Evolutionary conservation across 2,888 invertebrate genomes (phyloP), one percentile per base, ranked within the genome.

Genomic region (Byasa hedistus): DNA sequence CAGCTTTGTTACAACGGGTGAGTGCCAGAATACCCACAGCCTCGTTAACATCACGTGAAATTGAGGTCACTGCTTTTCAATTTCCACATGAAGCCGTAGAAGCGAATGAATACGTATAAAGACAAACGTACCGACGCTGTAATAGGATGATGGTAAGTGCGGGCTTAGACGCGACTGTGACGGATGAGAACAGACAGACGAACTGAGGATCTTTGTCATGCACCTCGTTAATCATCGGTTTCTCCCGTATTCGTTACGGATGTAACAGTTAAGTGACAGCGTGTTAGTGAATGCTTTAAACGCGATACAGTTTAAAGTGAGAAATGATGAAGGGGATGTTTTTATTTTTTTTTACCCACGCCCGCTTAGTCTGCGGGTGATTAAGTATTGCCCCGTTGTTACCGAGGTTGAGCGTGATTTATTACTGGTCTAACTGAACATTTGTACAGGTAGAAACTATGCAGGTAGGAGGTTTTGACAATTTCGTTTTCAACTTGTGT

Each of bases 201-300:
- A 61, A 70, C 67, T 64, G 66, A 56, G 66, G 69, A 70, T 71
- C 69, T 71, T 69, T 69, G 72, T 73, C 70, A 72, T 68, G 70
- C 66, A 69, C 39, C 70, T 70, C 73, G 72, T 76, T 74, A 73
- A 75, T 76, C 74, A 73, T 70, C 36, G 67, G 68, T 74, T 74
- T 73, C 71, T 69, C 72, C 70, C 55, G 68, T 69, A 68, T 69
- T 10, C 71, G 69, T 73, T 73, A 24, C 17, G 10, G 10, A 32
- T 54, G 65, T 56, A 19, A 15, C 23, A 56, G 51, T 57, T 60
- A 60, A 32, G 21, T n/a, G 32, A 57, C 57, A 32, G n/a, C 57
- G 12, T 19, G 32, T 32, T n/a, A 48, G 24, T 23, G 52, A 36
- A 1, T 24, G 23, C 22, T 51, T 22, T 32, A 36, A 32, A 54